phyloP scores from a whole-genome alignment of 2,797 vertebrate genomes.

The Catamblyrhynchus diadema region DNA sequence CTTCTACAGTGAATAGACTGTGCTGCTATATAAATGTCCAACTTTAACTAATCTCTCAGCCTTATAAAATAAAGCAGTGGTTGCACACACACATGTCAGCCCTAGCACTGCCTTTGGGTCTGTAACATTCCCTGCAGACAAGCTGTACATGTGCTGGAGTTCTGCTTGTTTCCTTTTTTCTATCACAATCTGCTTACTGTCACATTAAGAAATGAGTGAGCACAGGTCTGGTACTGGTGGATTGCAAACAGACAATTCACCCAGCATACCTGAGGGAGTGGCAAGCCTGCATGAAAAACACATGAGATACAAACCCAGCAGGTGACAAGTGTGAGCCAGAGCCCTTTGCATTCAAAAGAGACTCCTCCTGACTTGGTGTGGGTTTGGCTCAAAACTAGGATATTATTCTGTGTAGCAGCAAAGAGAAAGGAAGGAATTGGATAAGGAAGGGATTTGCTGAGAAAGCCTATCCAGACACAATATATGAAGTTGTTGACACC shows the following conservation, averaged over 20 bases:
- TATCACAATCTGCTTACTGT: neutral
- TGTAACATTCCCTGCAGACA: neutral
- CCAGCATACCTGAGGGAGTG: neutral
- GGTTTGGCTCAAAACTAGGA: neutral
- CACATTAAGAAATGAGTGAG: neutral
- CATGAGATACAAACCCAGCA: neutral
- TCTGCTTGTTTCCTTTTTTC: conserved; percentile 1
- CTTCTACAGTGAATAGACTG: neutral
- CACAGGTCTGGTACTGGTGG: neutral
- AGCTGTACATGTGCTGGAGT: neutral
- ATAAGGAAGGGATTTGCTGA: neutral
- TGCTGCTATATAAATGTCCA: neutral
- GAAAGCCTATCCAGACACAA: neutral
- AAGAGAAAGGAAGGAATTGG: neutral
- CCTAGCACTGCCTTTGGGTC: neutral
- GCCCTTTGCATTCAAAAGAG: neutral
- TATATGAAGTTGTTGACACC: neutral
- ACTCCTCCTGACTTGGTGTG: neutral
- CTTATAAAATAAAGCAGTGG: neutral
- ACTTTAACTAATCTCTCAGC: neutral
- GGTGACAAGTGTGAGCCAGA: neutral
- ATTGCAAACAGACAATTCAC: neutral
- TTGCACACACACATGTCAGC: neutral
- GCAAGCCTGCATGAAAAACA: neutral
- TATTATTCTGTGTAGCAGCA: neutral